Evolutionary conservation across 2,113 vertebrate genomes (phyloP).

Genomic region (Tragelaphus imberbis): DNA sequence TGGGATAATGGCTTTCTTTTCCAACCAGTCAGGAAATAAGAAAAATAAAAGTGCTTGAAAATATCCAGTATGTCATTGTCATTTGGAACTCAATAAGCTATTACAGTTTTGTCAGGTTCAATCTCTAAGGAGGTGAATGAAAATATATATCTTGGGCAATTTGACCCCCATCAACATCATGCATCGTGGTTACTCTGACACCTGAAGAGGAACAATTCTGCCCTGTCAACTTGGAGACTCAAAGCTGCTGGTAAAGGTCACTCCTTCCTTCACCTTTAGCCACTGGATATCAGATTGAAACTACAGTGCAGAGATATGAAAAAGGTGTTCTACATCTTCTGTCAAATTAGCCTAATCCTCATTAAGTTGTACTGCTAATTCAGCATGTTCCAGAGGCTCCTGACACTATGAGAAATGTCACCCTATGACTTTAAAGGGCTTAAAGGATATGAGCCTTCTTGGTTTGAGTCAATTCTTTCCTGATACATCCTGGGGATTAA

Average conservation of each 20-base stretch:
- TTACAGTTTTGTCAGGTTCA: conserved; percentile 47
- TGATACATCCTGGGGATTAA: neutral
- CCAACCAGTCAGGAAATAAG: conserved; percentile 24
- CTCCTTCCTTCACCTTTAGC: conserved; percentile 34
- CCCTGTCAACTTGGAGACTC: conserved; percentile 34
- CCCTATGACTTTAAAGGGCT: conserved; percentile 43
- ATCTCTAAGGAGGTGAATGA: conserved; percentile 60
- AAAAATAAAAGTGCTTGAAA: conserved; percentile 45
- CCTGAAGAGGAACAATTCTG: conserved; percentile 41
- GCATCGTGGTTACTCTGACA: neutral
- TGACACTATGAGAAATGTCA: conserved; percentile 54
- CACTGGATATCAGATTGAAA: conserved; percentile 38
- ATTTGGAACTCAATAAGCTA: conserved; percentile 46
- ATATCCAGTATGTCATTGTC: conserved; percentile 42
- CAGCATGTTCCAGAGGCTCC: conserved; percentile 51
- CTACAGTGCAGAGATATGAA: conserved; percentile 46
- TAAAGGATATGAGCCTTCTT: conserved; percentile 37
- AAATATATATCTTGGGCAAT: conserved; percentile 25
- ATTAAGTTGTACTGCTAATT: conserved; percentile 58
- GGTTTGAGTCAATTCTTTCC: neutral
- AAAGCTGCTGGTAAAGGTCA: conserved; percentile 45
- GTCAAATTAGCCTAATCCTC: conserved; percentile 68
- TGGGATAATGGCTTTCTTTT: conserved; percentile 21
- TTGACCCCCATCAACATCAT: conserved; percentile 23
- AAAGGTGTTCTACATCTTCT: conserved; percentile 21